phyloP scores from a whole-genome alignment of 2,113 vertebrate genomes.

The Peromyscus californicus region DNA sequence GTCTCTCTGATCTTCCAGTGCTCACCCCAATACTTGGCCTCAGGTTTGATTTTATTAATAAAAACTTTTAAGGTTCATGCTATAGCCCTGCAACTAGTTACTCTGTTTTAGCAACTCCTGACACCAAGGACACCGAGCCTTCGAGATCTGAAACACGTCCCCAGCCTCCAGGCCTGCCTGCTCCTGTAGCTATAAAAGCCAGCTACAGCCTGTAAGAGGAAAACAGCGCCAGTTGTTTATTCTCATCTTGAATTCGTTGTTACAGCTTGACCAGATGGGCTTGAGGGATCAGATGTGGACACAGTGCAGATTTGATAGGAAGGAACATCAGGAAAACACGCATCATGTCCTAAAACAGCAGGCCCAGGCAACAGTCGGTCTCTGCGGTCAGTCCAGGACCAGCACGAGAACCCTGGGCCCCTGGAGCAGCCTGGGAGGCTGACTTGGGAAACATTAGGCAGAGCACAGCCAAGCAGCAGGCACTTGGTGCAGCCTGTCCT shows the following conservation, averaged over 20 bases:
- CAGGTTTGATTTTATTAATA: too few relatives aligned
- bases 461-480: not conserved
- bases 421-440: not conserved
- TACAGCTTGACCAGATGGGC: not conserved
- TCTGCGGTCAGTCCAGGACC: not conserved
- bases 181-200: not conserved
- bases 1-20: too few relatives aligned
- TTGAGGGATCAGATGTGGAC: not conserved
- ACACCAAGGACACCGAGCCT: not conserved
- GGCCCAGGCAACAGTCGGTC: not conserved
- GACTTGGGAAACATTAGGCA: not conserved
- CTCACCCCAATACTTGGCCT: too few relatives aligned
- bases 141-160: not conserved
- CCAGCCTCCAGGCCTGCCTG: not conserved
- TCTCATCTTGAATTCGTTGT: constrained; percentile 8
- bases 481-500: not conserved
- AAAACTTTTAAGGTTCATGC: too few relatives aligned
- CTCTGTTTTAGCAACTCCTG: constrained; percentile 1
- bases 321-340: not conserved
- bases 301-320: not conserved
- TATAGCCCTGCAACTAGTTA: constrained; percentile 7
- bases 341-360: not conserved
- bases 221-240: not conserved
- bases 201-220: not conserved
- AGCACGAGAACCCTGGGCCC: not conserved